phyloP scores from a whole-genome alignment of 2,888 invertebrate species.

The Physocephala rufipes region DNA sequence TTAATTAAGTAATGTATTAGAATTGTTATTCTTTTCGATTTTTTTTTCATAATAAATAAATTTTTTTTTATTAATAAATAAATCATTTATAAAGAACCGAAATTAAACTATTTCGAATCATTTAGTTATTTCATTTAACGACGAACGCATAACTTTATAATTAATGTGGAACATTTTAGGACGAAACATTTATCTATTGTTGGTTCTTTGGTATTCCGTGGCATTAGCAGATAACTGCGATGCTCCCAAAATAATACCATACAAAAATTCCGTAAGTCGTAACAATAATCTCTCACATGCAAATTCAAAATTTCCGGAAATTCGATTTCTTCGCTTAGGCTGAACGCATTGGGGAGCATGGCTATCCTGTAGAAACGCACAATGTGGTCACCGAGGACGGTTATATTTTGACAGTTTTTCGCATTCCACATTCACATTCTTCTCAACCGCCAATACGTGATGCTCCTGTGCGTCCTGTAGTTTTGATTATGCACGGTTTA shows the following conservation, averaged over 20 bases:
- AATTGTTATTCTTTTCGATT: too few species aligned
- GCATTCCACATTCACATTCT: conserved; percentile 51
- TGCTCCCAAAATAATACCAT: conserved; percentile 18
- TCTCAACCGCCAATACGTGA: background rate
- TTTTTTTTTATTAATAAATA: too few species aligned
- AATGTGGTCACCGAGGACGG: conserved; percentile 54
- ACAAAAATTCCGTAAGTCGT: conserved; percentile 28
- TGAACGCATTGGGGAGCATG: conserved; percentile 61
- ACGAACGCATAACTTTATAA: too few species aligned
- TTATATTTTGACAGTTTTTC: conserved; percentile 55
- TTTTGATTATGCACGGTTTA: conserved; percentile 65
- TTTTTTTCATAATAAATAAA: too few species aligned
- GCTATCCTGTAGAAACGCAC: conserved; percentile 76
- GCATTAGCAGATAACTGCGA: background rate
- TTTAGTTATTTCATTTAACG: too few species aligned
- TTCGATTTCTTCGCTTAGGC: conserved; percentile 33
- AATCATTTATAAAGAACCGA: too few species aligned
- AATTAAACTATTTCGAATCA: too few species aligned
- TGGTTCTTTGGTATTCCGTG: background rate
- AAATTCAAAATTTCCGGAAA: background rate
- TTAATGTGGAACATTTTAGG: background rate
- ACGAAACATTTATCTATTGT: background rate
- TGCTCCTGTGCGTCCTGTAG: conserved; percentile 53
- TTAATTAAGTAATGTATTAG: too few species aligned
- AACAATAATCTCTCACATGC: background rate